phyloP scores from a whole-genome alignment of 2,797 vertebrate species.

The Gymnoscopelus braueri region DNA sequence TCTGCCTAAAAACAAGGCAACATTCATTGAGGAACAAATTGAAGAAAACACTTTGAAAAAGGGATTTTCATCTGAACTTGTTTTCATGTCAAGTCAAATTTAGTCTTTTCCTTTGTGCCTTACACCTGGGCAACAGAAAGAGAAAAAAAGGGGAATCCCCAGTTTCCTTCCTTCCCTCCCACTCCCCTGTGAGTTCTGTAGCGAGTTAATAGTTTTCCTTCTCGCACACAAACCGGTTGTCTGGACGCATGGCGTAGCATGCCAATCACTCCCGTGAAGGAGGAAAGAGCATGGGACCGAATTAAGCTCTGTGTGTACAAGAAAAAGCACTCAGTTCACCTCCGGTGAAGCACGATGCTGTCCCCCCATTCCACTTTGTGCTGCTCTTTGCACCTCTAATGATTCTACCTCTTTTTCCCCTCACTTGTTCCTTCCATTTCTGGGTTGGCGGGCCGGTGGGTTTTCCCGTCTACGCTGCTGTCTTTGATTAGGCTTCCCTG shows the following conservation, averaged over 20 bases:
- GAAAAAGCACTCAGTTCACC: constrained; percentile 51
- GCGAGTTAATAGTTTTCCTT: constrained; percentile 45
- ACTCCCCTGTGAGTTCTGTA: not conserved
- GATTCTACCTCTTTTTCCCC: constrained; percentile 9
- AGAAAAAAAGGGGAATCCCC: constrained; percentile 2
- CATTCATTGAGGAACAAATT: constrained; percentile 39
- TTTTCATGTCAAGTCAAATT: constrained; percentile 37
- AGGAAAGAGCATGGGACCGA: constrained; percentile 13
- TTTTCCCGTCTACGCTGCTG: constrained; percentile 4
- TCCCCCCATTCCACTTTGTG: not conserved
- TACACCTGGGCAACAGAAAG: not conserved
- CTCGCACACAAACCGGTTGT: constrained; percentile 49
- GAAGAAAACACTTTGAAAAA: constrained; percentile 34
- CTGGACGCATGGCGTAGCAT: constrained; percentile 41
- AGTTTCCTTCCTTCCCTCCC: constrained; percentile 10
- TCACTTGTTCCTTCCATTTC: constrained; percentile 27
- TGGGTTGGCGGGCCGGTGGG: not conserved
- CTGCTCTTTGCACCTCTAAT: not conserved
- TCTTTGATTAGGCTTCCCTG: constrained; percentile 2
- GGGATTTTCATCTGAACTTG: constrained; percentile 31
- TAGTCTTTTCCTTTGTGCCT: constrained; percentile 23
- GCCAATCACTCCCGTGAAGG: constrained; percentile 52
- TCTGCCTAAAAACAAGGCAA: constrained; percentile 15
- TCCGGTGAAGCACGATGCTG: constrained; percentile 10
- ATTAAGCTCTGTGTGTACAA: constrained; percentile 6